phyloP scores from a whole-genome alignment of 2,797 vertebrate genomes.

The Arctocebus calabarensis region DNA sequence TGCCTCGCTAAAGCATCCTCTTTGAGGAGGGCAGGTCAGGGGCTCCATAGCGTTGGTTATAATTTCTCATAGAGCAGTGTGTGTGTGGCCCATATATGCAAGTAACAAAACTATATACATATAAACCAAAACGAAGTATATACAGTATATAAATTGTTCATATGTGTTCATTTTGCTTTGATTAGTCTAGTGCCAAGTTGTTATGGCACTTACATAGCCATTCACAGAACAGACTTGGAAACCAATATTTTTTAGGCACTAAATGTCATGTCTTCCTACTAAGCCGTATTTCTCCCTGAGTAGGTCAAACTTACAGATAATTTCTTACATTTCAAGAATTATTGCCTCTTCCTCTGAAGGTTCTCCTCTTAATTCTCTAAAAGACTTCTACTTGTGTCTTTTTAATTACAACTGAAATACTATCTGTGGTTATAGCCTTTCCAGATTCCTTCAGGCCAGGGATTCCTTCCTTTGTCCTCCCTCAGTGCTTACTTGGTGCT shows the following conservation, averaged over 20 bases:
- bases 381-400: slow-evolving; percentile 1
- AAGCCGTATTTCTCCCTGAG: neutral
- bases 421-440: slow-evolving; percentile 10
- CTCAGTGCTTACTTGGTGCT: neutral
- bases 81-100: neutral
- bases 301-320: neutral
- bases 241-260: neutral
- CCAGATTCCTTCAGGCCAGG: neutral
- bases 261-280: neutral
- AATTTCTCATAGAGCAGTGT: neutral
- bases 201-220: neutral
- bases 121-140: neutral
- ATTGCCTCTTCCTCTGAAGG: slow-evolving; percentile 11
- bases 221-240: slow-evolving; percentile 41
- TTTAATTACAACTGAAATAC: neutral
- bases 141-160: neutral
- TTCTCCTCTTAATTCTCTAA: slow-evolving; percentile 9
- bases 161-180: slow-evolving; percentile 43
- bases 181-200: slow-evolving; percentile 8
- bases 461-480: neutral
- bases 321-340: neutral
- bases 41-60: neutral
- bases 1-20: neutral
- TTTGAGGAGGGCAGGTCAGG: neutral
- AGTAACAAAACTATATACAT: neutral